phyloP scores from a whole-genome alignment of 2,797 vertebrate genomes.

The Gouania willdenowi region DNA sequence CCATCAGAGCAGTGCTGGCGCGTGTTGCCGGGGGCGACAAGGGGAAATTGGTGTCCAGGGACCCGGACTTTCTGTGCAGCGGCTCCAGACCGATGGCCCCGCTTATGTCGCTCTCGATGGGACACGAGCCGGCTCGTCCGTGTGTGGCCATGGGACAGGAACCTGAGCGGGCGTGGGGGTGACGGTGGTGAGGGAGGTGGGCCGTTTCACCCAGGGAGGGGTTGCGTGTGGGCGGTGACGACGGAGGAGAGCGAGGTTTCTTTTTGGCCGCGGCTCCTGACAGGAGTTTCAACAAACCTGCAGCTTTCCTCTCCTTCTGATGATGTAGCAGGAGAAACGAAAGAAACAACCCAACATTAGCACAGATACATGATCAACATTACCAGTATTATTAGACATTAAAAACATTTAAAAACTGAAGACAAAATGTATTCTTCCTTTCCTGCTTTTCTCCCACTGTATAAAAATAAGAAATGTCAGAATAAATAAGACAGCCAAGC shows the following conservation, averaged over 20 bases:
- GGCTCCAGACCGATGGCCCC: slow-evolving; percentile 91
- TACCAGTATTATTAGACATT: no score
- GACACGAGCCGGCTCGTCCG: slow-evolving; percentile 90
- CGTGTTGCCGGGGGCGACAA: slow-evolving; percentile 85
- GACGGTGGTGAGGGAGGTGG: slow-evolving; percentile 71
- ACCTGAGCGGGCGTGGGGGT: slow-evolving; percentile 85
- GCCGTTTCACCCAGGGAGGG: slow-evolving; percentile 41
- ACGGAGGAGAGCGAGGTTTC: slow-evolving; percentile 90
- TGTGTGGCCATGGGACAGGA: slow-evolving; percentile 87
- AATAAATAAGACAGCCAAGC: no score
- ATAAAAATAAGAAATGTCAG: no score
- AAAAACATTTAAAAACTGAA: no score
- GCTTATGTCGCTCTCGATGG: slow-evolving; percentile 92
- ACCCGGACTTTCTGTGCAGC: slow-evolving; percentile 93
- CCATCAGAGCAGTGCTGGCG: slow-evolving; percentile 79
- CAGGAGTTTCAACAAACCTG: slow-evolving; percentile 89
- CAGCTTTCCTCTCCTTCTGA: slow-evolving; percentile 95
- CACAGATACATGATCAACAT: no score
- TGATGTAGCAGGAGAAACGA: background rate
- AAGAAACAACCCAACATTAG: background rate
- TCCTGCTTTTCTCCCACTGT: no score
- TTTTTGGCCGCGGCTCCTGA: slow-evolving; percentile 92
- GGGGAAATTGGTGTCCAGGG: slow-evolving; percentile 94
- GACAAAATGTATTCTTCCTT: no score
- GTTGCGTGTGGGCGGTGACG: slow-evolving; percentile 87